Evolutionary conservation across 2,888 invertebrate genomes (phyloP), one percentile per base, ranked within the genome.

Genomic region (Napeogenes inachia): DNA sequence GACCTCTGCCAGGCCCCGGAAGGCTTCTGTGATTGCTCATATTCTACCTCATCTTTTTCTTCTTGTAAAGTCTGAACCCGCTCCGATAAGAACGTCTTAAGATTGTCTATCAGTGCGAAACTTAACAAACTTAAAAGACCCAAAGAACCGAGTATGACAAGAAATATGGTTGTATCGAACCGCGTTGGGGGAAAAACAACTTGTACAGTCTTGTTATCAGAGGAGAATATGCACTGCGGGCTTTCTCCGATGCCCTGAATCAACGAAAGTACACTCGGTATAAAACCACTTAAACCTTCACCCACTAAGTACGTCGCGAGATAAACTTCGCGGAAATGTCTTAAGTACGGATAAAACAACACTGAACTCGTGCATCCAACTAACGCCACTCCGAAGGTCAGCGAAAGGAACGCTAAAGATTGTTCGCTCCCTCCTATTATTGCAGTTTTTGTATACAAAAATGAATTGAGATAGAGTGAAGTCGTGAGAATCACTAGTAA

Each of bases 301-400:
- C 97, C 97, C 62, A 95, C 93, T 67, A 96, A 93, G 80, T 95
- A 97, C 0, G 96, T 95, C 2, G 94, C 93, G 70, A 97, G 89
- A 78, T 96, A 97, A 57, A 93, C 89, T 62, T 94, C 93, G 59
- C 92, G 92, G 78, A 94, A 96, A 70, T 94, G 90, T 38, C 93
- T 93, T 92, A 97, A 93, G 80, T 95, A 97, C 4, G 97, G 97
- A 85, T 97, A 93, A 78, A 96, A 97, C 12, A 96, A 89, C 62
- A 97, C 95, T 0, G 96, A 96, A 70, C 96, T 96, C 21, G 96
- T 96, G 79, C 96, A 96, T 67, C 96, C 96, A n/a, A 95, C 94
- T 38, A 94, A 80, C 13, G 94, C 93, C 64, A 93, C 90, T 73
- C 92, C 92, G 77, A 94, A 94, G 3, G 94, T 93, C 12, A 95